These are phyloP conservation scores for Cheilosia grossa DNA, from an alignment of 2,888 invertebrate genomes.

Conservation along the genomic window DNA sequence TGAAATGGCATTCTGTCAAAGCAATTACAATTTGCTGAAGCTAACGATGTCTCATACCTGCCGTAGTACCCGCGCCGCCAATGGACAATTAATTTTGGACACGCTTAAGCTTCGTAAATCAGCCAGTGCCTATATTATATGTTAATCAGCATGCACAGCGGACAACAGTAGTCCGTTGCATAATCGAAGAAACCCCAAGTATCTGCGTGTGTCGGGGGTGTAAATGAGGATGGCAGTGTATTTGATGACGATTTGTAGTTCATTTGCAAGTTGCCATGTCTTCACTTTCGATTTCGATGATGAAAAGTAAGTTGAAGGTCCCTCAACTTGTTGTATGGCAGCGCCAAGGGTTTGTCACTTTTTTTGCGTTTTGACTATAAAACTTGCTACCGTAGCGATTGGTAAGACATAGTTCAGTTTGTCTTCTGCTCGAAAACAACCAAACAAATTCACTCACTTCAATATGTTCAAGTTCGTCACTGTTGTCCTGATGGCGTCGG, in stretches of 20 bases:
- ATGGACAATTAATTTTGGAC: constrained; percentile 46
- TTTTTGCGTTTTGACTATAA: constrained; percentile 50
- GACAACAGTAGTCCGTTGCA: constrained; percentile 46
- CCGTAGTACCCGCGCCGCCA: constrained; percentile 2
- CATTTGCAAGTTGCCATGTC: constrained; percentile 18
- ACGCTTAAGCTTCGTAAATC: constrained; percentile 47
- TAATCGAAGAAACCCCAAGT: constrained; percentile 51
- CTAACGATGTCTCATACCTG: neutral
- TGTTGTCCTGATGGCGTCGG: constrained; percentile 79
- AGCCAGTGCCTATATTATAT: neutral
- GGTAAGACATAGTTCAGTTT: constrained; percentile 59
- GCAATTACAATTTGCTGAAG: neutral
- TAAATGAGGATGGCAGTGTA: constrained; percentile 26
- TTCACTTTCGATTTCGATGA: constrained; percentile 59
- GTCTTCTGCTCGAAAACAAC: constrained; percentile 65
- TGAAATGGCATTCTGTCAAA: constrained; percentile 28
- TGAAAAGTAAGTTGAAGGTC: constrained; percentile 53
- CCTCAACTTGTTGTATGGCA: neutral
- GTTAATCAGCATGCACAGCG: constrained; percentile 57
- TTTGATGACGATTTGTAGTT: constrained; percentile 15
- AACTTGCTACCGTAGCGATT: constrained; percentile 2
- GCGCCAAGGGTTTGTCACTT: constrained; percentile 51
- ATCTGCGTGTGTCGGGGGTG: constrained; percentile 14
- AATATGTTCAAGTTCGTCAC: constrained; percentile 76
- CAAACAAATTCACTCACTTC: constrained; percentile 48